Base-by-base conservation (phyloP, 2,113 vertebrate genomes). In the Triplophysa tibetana region DNA sequence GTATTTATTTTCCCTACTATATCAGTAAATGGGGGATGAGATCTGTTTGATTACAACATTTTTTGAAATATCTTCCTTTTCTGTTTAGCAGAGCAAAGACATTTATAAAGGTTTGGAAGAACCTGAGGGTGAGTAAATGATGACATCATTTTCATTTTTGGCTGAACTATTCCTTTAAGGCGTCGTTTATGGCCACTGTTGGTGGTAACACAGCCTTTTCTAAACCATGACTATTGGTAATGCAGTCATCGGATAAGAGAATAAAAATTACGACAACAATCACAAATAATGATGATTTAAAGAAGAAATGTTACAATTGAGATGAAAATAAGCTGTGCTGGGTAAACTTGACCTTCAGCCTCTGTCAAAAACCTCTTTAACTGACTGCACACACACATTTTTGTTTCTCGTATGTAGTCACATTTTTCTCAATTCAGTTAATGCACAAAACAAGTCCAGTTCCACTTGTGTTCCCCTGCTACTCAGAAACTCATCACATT, bases 281-380 rank as follows among this genome's bases (percentile, higher is more conserved):
- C 1, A 5, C 11, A 23, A 21, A 45, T 14, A 67, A 13, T 12
- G n/a, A 45, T 21, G 33, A 43, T 21, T 43, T 69, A 12, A 69
- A 69, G 17, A 16, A 50, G 14, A 52, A 26, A 50, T 14, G 16
- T 56, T 33, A 8, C 50, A n/a, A 54, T 33, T 21, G 14, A 3
- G 8, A 5, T 9, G 16, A 10, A n/a, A 58, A 16, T 16, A 52
- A 21, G 54, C 19, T 21, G 16, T 21, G 9, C 8, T 58, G 54
- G 17, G 23, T 69, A 14, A 69, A 50, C 45, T 70, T 54, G 69
- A 70, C 17, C 50, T 72, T 56, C 7, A 56, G 33, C 19, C 50
- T 38, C 11, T 3, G 50, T 70, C 26, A 33, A 13, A 54, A 29
- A 17, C 8, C 4, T 70, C 45, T 26, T 29, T 8, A 70, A 58